Evolutionary conservation across 2,113 vertebrate genomes (phyloP), one percentile per base, ranked within the genome.

Genomic region (Hyperopisus bebe): DNA sequence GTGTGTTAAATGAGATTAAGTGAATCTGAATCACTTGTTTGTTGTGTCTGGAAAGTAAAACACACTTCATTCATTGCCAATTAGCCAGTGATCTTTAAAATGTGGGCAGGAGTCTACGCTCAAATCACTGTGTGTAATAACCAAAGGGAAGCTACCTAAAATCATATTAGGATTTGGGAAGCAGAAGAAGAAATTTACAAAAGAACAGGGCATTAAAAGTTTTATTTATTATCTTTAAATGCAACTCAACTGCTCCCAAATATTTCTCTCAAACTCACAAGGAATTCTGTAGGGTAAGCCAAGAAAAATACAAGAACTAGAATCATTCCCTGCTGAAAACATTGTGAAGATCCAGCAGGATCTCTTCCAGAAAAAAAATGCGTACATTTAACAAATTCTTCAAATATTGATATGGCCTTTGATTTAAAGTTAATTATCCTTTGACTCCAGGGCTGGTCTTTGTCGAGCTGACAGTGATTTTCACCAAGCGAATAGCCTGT

Each of bases 371-470:
- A 89, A 84, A 47, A 62, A n/a, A 89, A 62, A 48, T 74, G 55
- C 89, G 31, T 24, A 39, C 83, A 50, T 77, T 58, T 39, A n/a
- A n/a, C 27, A 44, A 90, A 58, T 87, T 77, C 39, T 42, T 87
- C 85, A 90, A 80, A 87, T 51, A 90, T 51, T 87, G 89, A 87
- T 53, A 50, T 70, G 58, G 55, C 44, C 42, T 86, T 66, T 70
- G 83, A 87, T 87, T 90, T 51, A 7, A 80, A 24, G 13, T 27
- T 44, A 74, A 87, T 77, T 77, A 53, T 77, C 27, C 27, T 74
- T 50, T 42, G 24, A 4, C 31, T 77, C 17, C 35, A 17, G 62
- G 27, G 80, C 55, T 66, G 50, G 50, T 53, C 27, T 58, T 87
- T 35, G 15, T 62, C 39, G 84, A n/a, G 39, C 24, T 47, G 35